Conservation (phyloP, 2,113 vertebrate species). For the Melanerpes formicivorus region DNA sequence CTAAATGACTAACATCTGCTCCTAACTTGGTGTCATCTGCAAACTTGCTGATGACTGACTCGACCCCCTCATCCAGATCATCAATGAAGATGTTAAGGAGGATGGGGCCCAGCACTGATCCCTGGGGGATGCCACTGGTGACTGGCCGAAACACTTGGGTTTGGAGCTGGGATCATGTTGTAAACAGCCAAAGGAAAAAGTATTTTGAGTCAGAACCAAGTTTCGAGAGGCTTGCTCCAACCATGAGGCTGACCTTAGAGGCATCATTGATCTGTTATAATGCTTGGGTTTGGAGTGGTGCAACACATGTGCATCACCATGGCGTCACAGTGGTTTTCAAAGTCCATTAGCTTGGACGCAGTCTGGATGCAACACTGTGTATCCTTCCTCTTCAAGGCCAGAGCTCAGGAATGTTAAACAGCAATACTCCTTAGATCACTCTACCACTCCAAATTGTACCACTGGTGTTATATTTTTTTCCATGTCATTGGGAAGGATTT, state of each 20-base stretch:
- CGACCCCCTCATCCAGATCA: no score
- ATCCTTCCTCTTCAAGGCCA: background rate
- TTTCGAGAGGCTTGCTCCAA: background rate
- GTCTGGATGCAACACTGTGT: background rate
- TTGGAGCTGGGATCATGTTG: background rate
- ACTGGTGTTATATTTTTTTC: background rate
- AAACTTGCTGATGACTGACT: no score
- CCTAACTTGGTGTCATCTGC: no score
- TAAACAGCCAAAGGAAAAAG: conserved; percentile 2
- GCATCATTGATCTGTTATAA: accelerated
- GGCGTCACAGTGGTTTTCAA: background rate
- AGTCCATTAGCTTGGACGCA: background rate
- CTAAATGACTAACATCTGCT: no score
- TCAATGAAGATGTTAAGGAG: no score
- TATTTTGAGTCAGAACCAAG: background rate
- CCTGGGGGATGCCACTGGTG: no score
- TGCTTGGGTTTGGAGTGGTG: background rate
- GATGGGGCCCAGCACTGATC: no score
- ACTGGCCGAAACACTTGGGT: no score
- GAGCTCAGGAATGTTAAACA: background rate
- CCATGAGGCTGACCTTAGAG: background rate
- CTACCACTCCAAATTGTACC: background rate
- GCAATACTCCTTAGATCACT: background rate
- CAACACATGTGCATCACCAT: background rate
- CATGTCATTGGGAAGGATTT: background rate